phyloP scores from a whole-genome alignment of 1,140 invertebrate species.

The Heliconius hewitsoni region DNA sequence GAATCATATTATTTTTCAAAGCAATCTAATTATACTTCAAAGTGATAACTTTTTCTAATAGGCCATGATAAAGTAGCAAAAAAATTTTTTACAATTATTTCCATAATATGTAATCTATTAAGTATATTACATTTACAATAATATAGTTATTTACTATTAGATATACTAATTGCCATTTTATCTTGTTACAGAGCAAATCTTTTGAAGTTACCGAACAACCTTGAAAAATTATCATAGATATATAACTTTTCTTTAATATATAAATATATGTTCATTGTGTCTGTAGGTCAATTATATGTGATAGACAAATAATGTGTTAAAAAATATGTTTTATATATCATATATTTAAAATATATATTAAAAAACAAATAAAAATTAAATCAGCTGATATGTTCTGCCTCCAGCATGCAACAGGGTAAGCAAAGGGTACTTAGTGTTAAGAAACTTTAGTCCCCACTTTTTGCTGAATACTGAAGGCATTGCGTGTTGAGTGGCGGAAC shows the following conservation, averaged over 20 bases:
- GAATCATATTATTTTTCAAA: not conserved
- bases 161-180: conserved; percentile 9
- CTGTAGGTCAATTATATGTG: not conserved
- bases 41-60: not conserved
- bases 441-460: no score
- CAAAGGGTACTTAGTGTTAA: no score
- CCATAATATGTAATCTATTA: not conserved
- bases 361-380: no score
- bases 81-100: not conserved
- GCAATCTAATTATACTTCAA: not conserved
- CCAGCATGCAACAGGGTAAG: no score
- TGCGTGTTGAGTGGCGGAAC: no score
- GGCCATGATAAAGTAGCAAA: not conserved
- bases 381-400: no score
- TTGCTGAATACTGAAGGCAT: no score
- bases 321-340: no score
- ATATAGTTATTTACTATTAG: not conserved
- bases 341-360: no score
- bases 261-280: not conserved
- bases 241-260: not conserved
- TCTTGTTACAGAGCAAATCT: not conserved
- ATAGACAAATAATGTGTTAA: not conserved
- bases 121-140: not conserved
- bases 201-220: conserved; percentile 4
- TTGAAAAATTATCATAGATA: not conserved